Evolutionary conservation across 2,888 invertebrate species (phyloP).

Genomic region (Cataglyphis rosenhaueri): DNA sequence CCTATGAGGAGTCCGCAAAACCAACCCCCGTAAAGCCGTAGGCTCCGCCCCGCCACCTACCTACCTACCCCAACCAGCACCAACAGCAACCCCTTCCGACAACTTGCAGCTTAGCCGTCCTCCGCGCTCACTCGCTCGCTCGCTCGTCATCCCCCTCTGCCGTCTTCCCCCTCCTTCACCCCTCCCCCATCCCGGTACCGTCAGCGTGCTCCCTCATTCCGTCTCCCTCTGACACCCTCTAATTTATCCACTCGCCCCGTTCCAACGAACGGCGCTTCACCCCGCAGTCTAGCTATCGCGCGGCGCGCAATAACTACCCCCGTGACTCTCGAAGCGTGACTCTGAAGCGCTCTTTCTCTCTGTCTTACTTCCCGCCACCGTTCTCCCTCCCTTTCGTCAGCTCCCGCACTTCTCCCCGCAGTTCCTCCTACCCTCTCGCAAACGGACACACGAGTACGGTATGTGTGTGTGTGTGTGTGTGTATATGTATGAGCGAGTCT

Average conservation of each 20-base stretch:
- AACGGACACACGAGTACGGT: conserved; percentile 38
- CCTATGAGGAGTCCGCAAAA: conserved; percentile 81
- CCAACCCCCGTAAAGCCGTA: conserved; percentile 78
- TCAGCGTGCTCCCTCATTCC: conserved; percentile 50
- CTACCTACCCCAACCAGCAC: conserved; percentile 60
- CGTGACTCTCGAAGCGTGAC: conserved; percentile 60
- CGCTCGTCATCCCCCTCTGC: conserved; percentile 43
- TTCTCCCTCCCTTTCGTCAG: conserved; percentile 40
- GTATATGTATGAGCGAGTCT: conserved; percentile 71
- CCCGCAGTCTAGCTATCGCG: conserved; percentile 60
- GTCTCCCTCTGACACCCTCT: conserved; percentile 51
- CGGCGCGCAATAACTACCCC: conserved; percentile 71
- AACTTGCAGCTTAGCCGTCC: conserved; percentile 73
- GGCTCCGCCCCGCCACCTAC: conserved; percentile 72
- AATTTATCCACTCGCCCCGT: conserved; percentile 48
- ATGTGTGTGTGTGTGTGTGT: conserved; percentile 50
- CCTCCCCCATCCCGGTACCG: not conserved
- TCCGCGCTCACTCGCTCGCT: conserved; percentile 37
- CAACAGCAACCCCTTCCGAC: conserved; percentile 67
- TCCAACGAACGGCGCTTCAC: conserved; percentile 24
- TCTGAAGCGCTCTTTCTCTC: conserved; percentile 44
- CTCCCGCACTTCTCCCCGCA: conserved; percentile 16
- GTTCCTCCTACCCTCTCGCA: conserved; percentile 38
- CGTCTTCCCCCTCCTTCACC: conserved; percentile 21
- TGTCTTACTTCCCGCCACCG: conserved; percentile 56